Evolutionary conservation across 2,797 vertebrate species (phyloP).

Genomic region (Pteronotus mesoamericanus): DNA sequence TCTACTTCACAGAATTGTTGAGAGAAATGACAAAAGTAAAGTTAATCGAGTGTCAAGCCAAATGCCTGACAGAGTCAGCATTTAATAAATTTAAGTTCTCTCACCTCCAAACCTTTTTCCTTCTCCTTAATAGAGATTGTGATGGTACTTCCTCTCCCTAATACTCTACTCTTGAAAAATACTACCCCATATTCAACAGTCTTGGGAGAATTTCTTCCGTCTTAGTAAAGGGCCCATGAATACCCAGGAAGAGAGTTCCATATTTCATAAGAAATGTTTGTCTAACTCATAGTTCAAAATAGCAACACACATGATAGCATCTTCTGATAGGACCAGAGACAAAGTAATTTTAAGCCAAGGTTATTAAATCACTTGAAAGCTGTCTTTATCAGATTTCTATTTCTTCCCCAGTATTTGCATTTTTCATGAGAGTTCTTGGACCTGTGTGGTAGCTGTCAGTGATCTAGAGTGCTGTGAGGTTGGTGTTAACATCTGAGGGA

Average conservation of each 20-base stretch:
- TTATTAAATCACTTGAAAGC: background rate
- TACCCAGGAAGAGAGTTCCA: background rate
- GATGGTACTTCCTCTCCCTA: background rate
- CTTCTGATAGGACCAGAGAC: background rate
- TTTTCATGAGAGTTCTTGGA: background rate
- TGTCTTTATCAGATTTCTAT: background rate
- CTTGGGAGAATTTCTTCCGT: background rate
- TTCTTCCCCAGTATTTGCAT: background rate
- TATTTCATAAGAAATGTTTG: background rate
- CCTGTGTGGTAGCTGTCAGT: background rate
- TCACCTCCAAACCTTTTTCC: background rate
- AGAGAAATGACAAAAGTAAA: constrained; percentile 5
- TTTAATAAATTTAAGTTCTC: background rate
- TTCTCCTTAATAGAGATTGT: background rate
- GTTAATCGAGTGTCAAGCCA: background rate
- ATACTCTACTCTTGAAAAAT: background rate
- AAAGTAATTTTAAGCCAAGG: background rate
- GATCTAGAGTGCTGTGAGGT: background rate
- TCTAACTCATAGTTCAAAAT: background rate
- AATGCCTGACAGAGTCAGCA: background rate
- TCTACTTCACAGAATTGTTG: background rate
- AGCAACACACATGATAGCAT: background rate
- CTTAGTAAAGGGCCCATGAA: background rate
- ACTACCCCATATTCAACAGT: background rate
- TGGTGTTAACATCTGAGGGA: background rate